Percentiles rank a stretch among this genome's conserved stretches.
Evolutionary conservation across 2,113 vertebrate species (phyloP).

Genomic region (Corythornis vintsioides): DNA sequence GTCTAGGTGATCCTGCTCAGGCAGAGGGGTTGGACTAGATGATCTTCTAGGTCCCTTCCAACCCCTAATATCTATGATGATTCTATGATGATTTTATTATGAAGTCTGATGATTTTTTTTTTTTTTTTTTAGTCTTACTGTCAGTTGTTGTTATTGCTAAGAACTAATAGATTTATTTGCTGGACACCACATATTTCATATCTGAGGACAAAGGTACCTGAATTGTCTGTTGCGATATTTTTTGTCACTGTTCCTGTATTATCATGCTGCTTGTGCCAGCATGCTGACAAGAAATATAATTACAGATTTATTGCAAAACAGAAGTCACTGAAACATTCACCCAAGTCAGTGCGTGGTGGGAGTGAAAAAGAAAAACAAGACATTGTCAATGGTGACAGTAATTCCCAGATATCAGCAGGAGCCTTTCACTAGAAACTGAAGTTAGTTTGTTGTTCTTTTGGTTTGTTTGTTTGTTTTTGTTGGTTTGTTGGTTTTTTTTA

Average conservation of each 20-base stretch:
- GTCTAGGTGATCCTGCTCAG: too few species aligned
- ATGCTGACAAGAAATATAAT: slow-evolving; percentile 61
- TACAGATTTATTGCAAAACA: slow-evolving; percentile 38
- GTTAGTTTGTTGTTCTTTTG: not conserved
- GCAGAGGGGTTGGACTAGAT: too few species aligned
- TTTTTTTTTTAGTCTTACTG: not conserved
- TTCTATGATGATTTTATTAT: too few species aligned
- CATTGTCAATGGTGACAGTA: not conserved
- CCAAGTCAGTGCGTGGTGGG: not conserved
- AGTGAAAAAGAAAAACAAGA: not conserved
- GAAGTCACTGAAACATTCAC: slow-evolving; percentile 47
- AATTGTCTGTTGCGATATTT: slow-evolving; percentile 37
- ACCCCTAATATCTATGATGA: too few species aligned
- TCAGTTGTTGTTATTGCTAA: not conserved
- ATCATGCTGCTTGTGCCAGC: slow-evolving; percentile 29
- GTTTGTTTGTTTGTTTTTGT: too few species aligned
- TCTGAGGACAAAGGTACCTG: slow-evolving; percentile 10
- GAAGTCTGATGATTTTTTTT: not conserved
- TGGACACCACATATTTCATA: slow-evolving; percentile 2
- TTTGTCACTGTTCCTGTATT: slow-evolving; percentile 31
- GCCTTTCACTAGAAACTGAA: not conserved
- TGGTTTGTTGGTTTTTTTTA: too few species aligned
- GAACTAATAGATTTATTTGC: slow-evolving; percentile 41
- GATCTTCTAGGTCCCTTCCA: too few species aligned
- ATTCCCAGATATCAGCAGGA: not conserved